phyloP scores from a whole-genome alignment of 2,113 vertebrate species.

The Gymnocephalus cernua region DNA sequence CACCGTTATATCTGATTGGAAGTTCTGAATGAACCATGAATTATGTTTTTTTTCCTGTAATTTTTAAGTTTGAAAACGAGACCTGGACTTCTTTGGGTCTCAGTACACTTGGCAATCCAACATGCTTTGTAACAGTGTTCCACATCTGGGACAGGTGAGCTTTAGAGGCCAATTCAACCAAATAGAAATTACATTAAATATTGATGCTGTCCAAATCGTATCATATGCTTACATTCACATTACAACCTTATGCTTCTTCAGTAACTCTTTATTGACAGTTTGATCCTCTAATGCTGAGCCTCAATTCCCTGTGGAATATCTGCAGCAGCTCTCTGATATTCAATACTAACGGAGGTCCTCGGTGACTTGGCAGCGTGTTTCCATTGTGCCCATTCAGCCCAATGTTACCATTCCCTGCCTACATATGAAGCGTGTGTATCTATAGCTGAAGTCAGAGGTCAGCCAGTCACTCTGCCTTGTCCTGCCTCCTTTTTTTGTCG shows the following conservation, averaged over 20 bases:
- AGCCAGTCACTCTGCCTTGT: conserved; percentile 20
- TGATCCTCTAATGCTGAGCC: neutral
- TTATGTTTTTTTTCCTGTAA: too few relatives aligned
- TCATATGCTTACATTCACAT: neutral
- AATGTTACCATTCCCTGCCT: neutral
- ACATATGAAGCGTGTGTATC: conserved; percentile 46
- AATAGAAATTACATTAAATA: neutral
- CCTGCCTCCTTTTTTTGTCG: conserved; percentile 58
- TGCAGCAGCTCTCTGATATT: conserved; percentile 25
- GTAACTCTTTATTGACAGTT: conserved; percentile 17
- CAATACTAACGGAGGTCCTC: neutral
- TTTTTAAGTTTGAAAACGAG: neutral
- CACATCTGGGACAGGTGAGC: neutral
- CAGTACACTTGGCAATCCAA: neutral
- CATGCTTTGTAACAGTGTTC: neutral
- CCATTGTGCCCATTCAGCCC: neutral
- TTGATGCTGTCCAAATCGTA: neutral
- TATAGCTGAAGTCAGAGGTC: conserved; percentile 59
- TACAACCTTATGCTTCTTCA: neutral
- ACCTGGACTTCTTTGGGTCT: neutral
- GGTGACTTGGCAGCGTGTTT: neutral
- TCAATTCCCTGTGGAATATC: neutral
- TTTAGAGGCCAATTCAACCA: neutral
- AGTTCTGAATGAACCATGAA: too few relatives aligned
- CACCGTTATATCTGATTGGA: too few relatives aligned